A percentile compares a stretch with the other conserved stretches of the same genome.
These are phyloP conservation scores for Apantesis nais DNA, from an alignment of 2,888 invertebrate genomes.

Conservation along the genomic window DNA sequence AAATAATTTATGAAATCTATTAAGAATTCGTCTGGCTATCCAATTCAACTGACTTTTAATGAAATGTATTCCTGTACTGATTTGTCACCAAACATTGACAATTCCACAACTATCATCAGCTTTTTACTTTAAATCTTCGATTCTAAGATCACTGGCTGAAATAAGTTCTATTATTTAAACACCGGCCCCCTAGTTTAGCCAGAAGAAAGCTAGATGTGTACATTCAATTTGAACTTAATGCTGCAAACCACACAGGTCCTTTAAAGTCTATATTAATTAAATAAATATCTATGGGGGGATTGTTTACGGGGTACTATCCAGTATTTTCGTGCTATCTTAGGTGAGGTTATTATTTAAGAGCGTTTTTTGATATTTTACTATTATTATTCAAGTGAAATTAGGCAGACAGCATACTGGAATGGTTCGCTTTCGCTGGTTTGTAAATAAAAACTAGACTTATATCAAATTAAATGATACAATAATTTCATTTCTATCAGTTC, in stretches of 20 bases:
- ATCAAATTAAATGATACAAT: neutral
- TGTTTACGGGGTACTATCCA: no score
- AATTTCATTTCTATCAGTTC: neutral
- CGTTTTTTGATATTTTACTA: no score
- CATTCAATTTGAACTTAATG: neutral
- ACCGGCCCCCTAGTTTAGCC: no score
- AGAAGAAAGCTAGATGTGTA: neutral
- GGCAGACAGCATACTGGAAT: neutral
- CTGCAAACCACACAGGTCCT: neutral
- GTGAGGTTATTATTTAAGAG: no score
- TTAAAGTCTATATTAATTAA: neutral
- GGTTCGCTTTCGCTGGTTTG: neutral
- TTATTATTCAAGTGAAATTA: neutral
- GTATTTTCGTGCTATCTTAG: no score
- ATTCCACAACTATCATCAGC: neutral
- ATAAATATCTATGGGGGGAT: neutral
- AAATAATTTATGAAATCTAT: neutral
- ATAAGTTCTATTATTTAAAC: neutral
- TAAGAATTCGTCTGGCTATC: no score
- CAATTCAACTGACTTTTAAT: no score
- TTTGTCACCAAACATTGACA: neutral
- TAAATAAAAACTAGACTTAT: no score
- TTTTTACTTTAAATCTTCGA: neutral
- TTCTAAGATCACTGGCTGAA: neutral
- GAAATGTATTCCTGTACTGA: neutral